A percentile compares a stretch with the other conserved stretches of the same genome.
phyloP scores from a whole-genome alignment of 2,797 vertebrate species.

The Phylloscopus collybita region DNA sequence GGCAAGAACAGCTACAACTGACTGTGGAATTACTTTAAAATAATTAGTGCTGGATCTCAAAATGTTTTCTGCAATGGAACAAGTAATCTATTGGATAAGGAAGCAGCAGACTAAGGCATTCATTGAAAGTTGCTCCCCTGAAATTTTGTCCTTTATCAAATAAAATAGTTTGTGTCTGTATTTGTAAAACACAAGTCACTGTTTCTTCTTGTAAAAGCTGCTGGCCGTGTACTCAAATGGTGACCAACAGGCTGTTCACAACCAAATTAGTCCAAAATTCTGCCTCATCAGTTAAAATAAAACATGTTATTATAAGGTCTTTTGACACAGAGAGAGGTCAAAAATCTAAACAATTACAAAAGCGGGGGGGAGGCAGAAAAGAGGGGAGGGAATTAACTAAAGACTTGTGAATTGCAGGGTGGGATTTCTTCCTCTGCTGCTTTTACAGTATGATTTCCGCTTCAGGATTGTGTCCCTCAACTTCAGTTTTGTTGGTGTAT shows the following conservation, averaged over 20 bases:
- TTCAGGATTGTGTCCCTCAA: constrained; percentile 35
- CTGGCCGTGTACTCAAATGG: neutral
- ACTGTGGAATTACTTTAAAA: neutral
- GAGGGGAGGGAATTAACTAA: neutral
- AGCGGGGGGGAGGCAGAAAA: neutral
- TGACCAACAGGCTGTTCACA: neutral
- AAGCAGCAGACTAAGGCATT: neutral
- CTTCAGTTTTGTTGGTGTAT: constrained; percentile 35
- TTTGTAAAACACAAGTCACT: neutral
- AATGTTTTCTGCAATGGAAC: neutral
- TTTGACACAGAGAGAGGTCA: constrained; percentile 55
- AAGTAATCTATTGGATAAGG: neutral
- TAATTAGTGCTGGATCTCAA: constrained; percentile 1
- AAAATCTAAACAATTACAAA: neutral
- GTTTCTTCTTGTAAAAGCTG: neutral
- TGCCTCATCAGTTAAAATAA: neutral
- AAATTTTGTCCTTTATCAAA: neutral
- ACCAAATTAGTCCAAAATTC: neutral
- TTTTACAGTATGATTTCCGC: constrained; percentile 54
- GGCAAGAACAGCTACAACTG: neutral
- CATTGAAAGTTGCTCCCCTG: neutral
- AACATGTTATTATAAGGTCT: neutral
- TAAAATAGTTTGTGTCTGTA: neutral
- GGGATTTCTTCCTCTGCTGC: constrained; percentile 50
- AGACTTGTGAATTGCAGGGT: neutral